A percentile compares a stretch with the other conserved stretches of the same genome.
These are phyloP conservation scores for Myripristis murdjan DNA, from an alignment of 2,797 vertebrate species.

Conservation along the genomic window DNA sequence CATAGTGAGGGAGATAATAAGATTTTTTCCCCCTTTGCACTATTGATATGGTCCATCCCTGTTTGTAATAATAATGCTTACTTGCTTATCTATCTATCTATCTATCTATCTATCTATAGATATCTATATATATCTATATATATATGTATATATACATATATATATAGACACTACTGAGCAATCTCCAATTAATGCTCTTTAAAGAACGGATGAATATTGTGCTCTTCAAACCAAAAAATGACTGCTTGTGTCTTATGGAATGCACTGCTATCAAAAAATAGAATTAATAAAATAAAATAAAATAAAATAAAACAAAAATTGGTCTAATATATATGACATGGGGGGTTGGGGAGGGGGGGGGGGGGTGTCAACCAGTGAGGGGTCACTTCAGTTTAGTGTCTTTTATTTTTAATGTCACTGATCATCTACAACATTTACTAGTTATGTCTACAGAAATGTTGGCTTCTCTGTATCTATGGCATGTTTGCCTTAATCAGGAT, in stretches of 20 bases:
- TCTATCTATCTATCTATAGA: too few relatives aligned
- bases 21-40: too few relatives aligned
- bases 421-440: background rate
- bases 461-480: conserved; percentile 7
- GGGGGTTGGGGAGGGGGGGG: too few relatives aligned
- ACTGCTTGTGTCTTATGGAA: background rate
- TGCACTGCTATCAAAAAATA: conserved; percentile 3
- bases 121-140: too few relatives aligned
- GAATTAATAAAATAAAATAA: too few relatives aligned
- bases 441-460: background rate
- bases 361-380: too few relatives aligned
- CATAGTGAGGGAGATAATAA: too few relatives aligned
- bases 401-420: background rate
- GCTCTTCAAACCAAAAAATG: conserved; percentile 32
- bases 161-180: background rate
- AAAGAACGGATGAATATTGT: conserved; percentile 15
- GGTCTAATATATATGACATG: background rate
- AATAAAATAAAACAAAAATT: too few relatives aligned
- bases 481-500: conserved; percentile 14
- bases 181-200: conserved; percentile 5
- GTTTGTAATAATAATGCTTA: too few relatives aligned
- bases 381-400: background rate
- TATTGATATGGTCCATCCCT: background rate
- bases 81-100: too few relatives aligned
- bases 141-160: too few relatives aligned